Percentiles rank a stretch among this genome's conserved stretches.
These are phyloP conservation scores for Phocoena sinus DNA, from an alignment of 2,113 vertebrate species.

Conservation along the genomic window DNA sequence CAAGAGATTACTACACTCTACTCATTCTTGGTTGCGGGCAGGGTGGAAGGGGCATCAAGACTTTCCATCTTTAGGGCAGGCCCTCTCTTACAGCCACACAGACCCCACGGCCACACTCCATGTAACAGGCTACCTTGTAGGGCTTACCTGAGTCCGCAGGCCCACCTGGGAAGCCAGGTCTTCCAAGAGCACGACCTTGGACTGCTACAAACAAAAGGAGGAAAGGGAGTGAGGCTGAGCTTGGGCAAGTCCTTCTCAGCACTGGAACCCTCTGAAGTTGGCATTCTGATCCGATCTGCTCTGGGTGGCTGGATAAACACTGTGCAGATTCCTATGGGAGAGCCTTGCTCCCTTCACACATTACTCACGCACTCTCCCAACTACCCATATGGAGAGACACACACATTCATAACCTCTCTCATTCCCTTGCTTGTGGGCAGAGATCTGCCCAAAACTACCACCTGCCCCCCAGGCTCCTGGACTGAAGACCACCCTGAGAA, in stretches of 20 bases:
- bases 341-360: background rate
- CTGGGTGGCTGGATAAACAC: background rate
- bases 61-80: background rate
- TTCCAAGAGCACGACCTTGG: slow-evolving; percentile 95
- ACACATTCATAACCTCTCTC: background rate
- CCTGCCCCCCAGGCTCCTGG: background rate
- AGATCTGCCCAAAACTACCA: background rate
- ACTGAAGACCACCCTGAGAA: background rate
- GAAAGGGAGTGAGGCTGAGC: background rate
- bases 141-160: slow-evolving; percentile 91
- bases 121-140: background rate
- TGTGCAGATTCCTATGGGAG: background rate
- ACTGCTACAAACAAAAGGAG: slow-evolving; percentile 79
- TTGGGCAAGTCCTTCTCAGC: background rate
- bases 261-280: background rate
- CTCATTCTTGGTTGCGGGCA: background rate
- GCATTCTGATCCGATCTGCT: background rate
- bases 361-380: background rate
- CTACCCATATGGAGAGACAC: background rate
- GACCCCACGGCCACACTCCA: background rate
- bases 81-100: background rate
- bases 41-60: background rate
- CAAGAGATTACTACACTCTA: background rate
- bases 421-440: background rate
- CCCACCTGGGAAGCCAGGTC: slow-evolving; percentile 94